Evolutionary conservation across 2,113 vertebrate species (phyloP), one percentile per base, ranked within the genome.

Genomic region (Microcebus jonahi): DNA sequence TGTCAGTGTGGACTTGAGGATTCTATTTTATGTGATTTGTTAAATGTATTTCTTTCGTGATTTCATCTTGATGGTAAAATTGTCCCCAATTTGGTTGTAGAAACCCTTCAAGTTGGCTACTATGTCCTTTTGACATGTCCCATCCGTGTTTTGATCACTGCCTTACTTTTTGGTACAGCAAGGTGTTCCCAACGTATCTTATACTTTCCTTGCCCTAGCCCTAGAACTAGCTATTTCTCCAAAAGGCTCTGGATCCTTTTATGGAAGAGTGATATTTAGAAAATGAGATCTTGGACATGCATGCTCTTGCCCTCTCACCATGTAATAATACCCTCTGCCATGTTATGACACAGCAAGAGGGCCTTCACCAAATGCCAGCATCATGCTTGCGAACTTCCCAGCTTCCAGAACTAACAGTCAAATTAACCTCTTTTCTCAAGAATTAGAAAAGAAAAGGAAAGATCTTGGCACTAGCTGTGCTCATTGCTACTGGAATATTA

Each of bases 61-160:
- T 88, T 83, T 70, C 18, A 75, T 68, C 87, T 87, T 90, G 21
- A 84, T 80, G 59, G 29, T 76, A 96, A 96, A 92, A 70, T 67
- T 76, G 59, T 73, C 81, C 67, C 71, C 50, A 77, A 9, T 71
- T 84, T 31, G 9, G 59, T n/a, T 84, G 31, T 57, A 90, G 63
- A 79, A 86, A n/a, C 18, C 27, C 55, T 75, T 80, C 20, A 79
- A 90, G 25, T 17, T 80, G 63, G 23, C 31, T 77, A 25, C 20
- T 68, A n/a, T 29, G 73, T 48, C 42, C 13, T 39, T 87, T 77
- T 59, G 63, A 83, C 36, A 83, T 27, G 29, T 71, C 14, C 21
- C 29, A 6, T 71, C 67, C 59, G 15, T 70, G 15, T 85, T 50
- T 63, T 68, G 42, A 57, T 68, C 57, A 83, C n/a, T 57, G 11